phyloP scores from a whole-genome alignment of 2,888 invertebrate genomes.

The Ryuthela nishihirai region DNA sequence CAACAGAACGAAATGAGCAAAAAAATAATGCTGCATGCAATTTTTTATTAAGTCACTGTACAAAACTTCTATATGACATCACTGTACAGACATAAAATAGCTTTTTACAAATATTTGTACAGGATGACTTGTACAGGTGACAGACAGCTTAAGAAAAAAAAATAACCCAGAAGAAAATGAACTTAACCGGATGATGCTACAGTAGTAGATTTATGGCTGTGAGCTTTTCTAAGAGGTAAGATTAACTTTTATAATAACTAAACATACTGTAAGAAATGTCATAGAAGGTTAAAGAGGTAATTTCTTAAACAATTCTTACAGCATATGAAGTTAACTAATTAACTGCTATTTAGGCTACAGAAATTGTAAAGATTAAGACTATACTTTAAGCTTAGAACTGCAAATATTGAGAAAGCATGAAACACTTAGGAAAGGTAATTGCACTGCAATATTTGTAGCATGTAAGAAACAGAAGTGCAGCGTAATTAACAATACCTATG shows the following conservation, averaged over 20 bases:
- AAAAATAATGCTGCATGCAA: conserved; percentile 33
- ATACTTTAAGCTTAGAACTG: no score
- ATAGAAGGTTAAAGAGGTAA: no score
- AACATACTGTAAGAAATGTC: no score
- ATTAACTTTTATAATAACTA: no score
- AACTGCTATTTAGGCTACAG: no score
- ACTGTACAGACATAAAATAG: conserved; percentile 40
- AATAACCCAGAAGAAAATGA: conserved; percentile 34
- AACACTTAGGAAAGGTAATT: no score
- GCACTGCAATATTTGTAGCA: no score
- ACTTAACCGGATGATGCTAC: conserved; percentile 25
- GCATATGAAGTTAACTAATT: no score
- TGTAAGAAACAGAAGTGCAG: conserved; percentile 6
- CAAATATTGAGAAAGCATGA: no score
- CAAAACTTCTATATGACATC: conserved; percentile 39
- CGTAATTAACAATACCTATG: conserved; percentile 9
- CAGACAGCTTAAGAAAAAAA: conserved; percentile 36
- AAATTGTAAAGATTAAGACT: no score
- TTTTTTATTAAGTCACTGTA: conserved; percentile 40
- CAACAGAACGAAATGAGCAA: conserved; percentile 19
- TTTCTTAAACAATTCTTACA: no score
- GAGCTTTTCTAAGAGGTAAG: neutral
- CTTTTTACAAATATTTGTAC: conserved; percentile 40
- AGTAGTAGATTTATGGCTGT: conserved; percentile 32
- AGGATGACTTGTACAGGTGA: conserved; percentile 40